These are phyloP conservation scores for Cryptoprocta ferox DNA, from an alignment of 2,797 vertebrate genomes.

Conservation along the genomic window DNA sequence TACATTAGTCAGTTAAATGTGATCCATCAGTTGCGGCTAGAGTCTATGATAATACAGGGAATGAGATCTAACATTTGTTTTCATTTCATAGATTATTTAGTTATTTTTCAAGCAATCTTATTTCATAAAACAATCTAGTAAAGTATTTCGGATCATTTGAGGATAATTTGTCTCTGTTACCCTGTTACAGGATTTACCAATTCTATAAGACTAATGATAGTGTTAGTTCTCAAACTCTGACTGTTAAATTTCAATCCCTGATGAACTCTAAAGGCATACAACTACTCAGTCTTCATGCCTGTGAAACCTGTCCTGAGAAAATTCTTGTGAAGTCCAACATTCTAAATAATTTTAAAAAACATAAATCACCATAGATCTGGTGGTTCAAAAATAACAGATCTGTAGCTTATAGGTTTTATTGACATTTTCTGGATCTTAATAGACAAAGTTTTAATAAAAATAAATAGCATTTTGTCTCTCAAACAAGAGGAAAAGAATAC, in stretches of 20 bases:
- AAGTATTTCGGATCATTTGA: background rate
- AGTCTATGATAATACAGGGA: background rate
- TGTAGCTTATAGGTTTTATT: background rate
- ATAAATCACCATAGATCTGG: background rate
- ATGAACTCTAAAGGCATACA: background rate
- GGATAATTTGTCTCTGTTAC: background rate
- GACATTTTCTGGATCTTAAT: background rate
- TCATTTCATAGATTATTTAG: background rate
- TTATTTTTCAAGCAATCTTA: background rate
- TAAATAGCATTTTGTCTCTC: background rate
- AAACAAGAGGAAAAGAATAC: background rate
- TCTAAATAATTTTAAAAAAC: background rate
- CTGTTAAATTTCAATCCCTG: background rate
- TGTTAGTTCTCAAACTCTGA: background rate
- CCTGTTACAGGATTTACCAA: background rate
- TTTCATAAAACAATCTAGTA: background rate
- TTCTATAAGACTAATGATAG: background rate
- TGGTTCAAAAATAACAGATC: background rate
- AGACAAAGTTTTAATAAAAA: background rate
- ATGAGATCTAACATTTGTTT: background rate
- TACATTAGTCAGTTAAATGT: background rate
- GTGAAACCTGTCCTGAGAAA: background rate
- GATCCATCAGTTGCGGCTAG: background rate
- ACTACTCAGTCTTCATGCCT: background rate
- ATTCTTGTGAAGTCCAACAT: background rate